These are phyloP conservation scores for Nemoura dubitans DNA, from an alignment of 2,888 invertebrate species.

Conservation along the genomic window DNA sequence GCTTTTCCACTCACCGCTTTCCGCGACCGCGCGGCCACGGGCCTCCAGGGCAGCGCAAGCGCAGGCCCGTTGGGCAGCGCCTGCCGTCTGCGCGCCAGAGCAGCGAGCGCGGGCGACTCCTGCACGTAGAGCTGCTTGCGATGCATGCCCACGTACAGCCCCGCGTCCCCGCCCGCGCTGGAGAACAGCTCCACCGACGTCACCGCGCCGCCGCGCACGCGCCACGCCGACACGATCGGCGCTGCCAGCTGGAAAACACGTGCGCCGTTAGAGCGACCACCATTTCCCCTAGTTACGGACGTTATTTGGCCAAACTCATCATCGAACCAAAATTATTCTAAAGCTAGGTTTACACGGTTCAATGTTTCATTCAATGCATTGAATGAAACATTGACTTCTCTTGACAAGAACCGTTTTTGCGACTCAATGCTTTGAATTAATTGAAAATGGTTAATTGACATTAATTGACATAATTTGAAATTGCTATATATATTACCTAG, in stretches of 20 bases:
- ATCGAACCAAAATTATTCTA: too few relatives aligned
- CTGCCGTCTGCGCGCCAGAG: background rate
- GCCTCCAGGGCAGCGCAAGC: conserved; percentile 7
- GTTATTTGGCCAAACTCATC: too few relatives aligned
- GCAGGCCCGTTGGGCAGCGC: conserved; percentile 49
- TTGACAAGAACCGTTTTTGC: too few relatives aligned
- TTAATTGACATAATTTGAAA: too few relatives aligned
- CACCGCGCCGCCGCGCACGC: conserved; percentile 73
- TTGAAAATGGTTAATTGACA: too few relatives aligned
- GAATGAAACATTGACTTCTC: too few relatives aligned
- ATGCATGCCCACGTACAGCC: conserved; percentile 84
- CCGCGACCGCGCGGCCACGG: conserved; percentile 34
- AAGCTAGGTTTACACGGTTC: too few relatives aligned
- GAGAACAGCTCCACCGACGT: conserved; percentile 78
- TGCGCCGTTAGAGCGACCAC: too few relatives aligned
- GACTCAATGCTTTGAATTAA: too few relatives aligned
- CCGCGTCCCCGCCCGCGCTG: conserved; percentile 62
- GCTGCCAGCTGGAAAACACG: conserved; percentile 72
- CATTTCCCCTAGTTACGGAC: too few relatives aligned
- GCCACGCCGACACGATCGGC: conserved; percentile 90
- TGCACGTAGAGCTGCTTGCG: conserved; percentile 80
- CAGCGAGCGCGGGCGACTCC: conserved; percentile 58
- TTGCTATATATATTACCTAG: too few relatives aligned
- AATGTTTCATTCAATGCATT: too few relatives aligned
- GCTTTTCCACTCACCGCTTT: background rate